A percentile compares a stretch with the other conserved stretches of the same genome.
phyloP scores from a whole-genome alignment of 2,113 vertebrate species.

The Empidonax traillii region DNA sequence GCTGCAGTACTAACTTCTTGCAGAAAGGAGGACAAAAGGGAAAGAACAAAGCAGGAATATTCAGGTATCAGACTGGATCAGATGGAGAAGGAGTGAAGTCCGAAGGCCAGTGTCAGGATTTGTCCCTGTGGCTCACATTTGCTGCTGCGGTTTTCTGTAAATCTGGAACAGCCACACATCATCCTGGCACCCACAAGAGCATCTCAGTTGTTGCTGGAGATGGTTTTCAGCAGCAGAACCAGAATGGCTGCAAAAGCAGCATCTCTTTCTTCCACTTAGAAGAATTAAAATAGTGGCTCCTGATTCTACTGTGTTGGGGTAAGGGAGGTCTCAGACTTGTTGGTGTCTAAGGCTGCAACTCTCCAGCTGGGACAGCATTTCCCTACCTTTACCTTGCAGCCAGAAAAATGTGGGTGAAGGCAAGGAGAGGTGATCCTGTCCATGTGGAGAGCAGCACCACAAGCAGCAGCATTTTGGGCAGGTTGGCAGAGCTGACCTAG shows the following conservation, averaged over 20 bases:
- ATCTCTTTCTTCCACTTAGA: background rate
- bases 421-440: background rate
- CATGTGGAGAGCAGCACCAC: background rate
- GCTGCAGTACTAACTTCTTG: background rate
- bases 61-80: background rate
- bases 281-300: background rate
- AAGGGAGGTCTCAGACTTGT: background rate
- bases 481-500: background rate
- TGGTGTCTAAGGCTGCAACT: background rate
- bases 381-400: background rate
- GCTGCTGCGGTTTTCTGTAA: background rate
- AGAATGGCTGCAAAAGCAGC: background rate
- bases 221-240: background rate
- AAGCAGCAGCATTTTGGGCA: background rate
- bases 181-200: background rate
- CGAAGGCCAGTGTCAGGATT: background rate
- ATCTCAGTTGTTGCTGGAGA: background rate
- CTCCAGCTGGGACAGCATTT: background rate
- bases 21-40: background rate
- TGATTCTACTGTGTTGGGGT: accelerated
- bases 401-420: background rate
- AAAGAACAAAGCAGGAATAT: background rate
- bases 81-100: background rate
- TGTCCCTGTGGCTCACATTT: background rate
- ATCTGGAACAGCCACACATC: background rate